Percentiles rank a stretch among this genome's conserved stretches.
phyloP scores from a whole-genome alignment of 2,113 vertebrate species.

The Xiphophorus maculatus region DNA sequence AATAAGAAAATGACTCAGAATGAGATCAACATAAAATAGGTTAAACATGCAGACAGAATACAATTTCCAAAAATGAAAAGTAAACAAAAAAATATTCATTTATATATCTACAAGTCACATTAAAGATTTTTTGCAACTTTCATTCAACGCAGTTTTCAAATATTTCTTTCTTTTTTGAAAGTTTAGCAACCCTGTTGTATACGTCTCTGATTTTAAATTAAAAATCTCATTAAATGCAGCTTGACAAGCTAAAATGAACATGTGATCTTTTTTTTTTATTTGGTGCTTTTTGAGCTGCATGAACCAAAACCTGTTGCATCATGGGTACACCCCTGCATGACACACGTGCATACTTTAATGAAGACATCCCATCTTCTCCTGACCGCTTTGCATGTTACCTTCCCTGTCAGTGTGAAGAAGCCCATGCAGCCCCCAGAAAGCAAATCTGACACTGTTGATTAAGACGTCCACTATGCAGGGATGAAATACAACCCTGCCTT shows the following conservation, averaged over 20 bases:
- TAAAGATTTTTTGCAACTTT: too few species aligned
- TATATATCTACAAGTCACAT: too few species aligned
- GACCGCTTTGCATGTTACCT: constrained; percentile 20
- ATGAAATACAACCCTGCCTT: constrained; percentile 79
- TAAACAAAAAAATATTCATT: too few species aligned
- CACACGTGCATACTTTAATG: not conserved
- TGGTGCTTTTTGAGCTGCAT: not conserved
- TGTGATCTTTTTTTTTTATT: not conserved
- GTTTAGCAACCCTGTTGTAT: too few species aligned
- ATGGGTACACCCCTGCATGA: not conserved
- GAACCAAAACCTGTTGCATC: not conserved
- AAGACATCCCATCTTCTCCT: constrained; percentile 12
- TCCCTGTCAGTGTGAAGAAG: constrained; percentile 63
- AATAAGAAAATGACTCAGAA: not conserved
- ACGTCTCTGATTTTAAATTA: too few species aligned
- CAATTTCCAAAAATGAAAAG: too few species aligned
- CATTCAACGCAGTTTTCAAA: too few species aligned
- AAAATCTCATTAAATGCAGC: too few species aligned
- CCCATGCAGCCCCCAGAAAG: constrained; percentile 66
- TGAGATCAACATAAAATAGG: too few species aligned
- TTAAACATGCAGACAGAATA: too few species aligned
- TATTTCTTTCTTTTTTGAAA: too few species aligned
- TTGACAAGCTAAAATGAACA: too few species aligned
- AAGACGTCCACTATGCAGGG: constrained; percentile 88
- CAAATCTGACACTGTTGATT: constrained; percentile 86